Conservation (phyloP, 1,140 invertebrate genomes). For the Plutomurus gul region DNA sequence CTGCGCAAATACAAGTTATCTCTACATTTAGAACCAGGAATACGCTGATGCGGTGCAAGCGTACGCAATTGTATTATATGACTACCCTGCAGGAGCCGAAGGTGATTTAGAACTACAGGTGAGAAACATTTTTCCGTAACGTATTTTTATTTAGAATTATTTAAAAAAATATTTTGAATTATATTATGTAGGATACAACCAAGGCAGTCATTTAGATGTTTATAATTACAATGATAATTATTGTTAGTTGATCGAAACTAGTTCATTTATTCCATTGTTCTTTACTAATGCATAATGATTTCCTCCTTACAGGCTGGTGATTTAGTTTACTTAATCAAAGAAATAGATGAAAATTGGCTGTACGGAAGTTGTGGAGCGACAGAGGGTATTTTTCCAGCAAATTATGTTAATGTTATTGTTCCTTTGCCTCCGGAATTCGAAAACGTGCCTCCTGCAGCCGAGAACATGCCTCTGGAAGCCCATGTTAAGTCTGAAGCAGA, state of each 20-base stretch:
- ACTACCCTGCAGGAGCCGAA: conserved; percentile 70
- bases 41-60: conserved; percentile 56
- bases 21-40: background rate
- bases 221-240: too few relatives aligned
- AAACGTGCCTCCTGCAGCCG: background rate
- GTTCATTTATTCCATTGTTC: too few relatives aligned
- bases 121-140: conserved; percentile 56
- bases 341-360: conserved; percentile 79
- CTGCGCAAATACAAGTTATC: too few relatives aligned
- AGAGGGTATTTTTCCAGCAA: conserved; percentile 79
- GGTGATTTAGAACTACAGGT: conserved; percentile 76
- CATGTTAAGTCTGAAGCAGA: background rate
- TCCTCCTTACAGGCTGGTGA: conserved; percentile 67
- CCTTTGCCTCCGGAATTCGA: conserved; percentile 58
- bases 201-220: too few relatives aligned
- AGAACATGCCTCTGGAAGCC: background rate
- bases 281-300: conserved; percentile 28
- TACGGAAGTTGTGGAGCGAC: conserved; percentile 67
- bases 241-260: too few relatives aligned
- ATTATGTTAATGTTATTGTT: conserved; percentile 76
- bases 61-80: conserved; percentile 74
- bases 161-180: background rate
- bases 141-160: background rate
- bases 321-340: conserved; percentile 68
- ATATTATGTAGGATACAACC: background rate